These are phyloP conservation scores for Drosophila varians DNA, from an alignment of 1,140 invertebrate species.

Conservation along the genomic window DNA sequence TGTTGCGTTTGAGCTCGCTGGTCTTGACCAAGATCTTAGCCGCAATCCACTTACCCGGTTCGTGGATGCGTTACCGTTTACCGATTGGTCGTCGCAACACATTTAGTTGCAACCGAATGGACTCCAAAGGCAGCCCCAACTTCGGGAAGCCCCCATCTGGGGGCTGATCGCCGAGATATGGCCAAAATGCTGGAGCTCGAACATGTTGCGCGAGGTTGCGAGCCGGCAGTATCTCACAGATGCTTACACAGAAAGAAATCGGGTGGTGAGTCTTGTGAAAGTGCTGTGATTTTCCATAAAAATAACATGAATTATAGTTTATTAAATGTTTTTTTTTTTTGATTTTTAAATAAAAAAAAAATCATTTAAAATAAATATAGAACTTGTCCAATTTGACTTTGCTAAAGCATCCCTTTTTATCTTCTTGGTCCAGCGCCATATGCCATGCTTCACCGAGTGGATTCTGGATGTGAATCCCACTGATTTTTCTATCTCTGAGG, in stretches of 20 bases:
- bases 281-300: no score
- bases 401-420: neutral
- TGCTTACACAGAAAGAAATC: neutral
- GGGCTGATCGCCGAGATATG: neutral
- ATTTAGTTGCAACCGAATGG: conserved; percentile 62
- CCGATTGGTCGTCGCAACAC: neutral
- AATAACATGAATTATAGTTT: no score
- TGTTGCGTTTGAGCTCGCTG: neutral
- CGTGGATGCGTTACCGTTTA: neutral
- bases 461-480: conserved; percentile 32
- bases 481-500: conserved; percentile 5
- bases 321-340: no score
- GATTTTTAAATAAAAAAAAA: neutral
- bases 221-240: neutral
- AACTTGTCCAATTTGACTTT: no score
- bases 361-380: no score
- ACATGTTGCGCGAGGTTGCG: conserved; percentile 48
- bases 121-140: conserved; percentile 13
- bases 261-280: no score
- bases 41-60: neutral
- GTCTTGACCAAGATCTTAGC: neutral
- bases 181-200: conserved; percentile 20
- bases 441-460: conserved; percentile 1
- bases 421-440: neutral
- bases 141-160: conserved; percentile 6